Evolutionary conservation across 2,797 vertebrate genomes (phyloP), one percentile per base, ranked within the genome.

Genomic region (Rhodeus uyekii): DNA sequence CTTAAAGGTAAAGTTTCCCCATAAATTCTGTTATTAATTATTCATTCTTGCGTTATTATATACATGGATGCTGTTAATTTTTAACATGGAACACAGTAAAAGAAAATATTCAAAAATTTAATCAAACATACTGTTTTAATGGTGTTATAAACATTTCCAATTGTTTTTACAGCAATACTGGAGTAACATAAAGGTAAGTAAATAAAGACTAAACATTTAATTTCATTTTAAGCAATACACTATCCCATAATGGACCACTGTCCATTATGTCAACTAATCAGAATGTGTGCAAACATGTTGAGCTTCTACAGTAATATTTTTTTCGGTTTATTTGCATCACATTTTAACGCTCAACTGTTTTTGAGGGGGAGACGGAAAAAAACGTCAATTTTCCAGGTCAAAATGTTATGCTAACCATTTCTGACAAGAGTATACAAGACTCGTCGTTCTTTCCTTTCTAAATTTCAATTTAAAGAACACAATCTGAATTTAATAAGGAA

Each of bases 1-100:
- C 91, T 93, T 93, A 91, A 94, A 73, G 92, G 91, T 87, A 88
- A 87, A 86, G 89, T 87, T 44, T 87, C 84, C 90, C 86, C 69
- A 55, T 12, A 58, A 36, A 78, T 65, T 5, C 3, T 27, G 60
- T 38, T 14, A 38, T 48, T 7, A 64, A 34, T 77, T 75, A 29
- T 42, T 39, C 8, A 27, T 55, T 13, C 16, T 24, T 24, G 7
- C 58, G 34, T 75, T 2, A 3, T 18, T 58, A 8, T 8, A 60
- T 14, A 34, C 1, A 48, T 48, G 29, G 10, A n/a, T 27, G 22
- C 53, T n/a, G 44, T 50, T 34, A 0, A 1, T 9, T n/a, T 55
- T 58, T 19, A 39, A 39, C 0, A 0, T 18, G 22, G 2, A 22
- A 8, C 39, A 9, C 19, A 7, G 18, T n/a, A n/a, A 53, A 53